A percentile compares a stretch with the other conserved stretches of the same genome.
phyloP scores from a whole-genome alignment of 1,140 invertebrate species.

The Drosophila paulistorum region DNA sequence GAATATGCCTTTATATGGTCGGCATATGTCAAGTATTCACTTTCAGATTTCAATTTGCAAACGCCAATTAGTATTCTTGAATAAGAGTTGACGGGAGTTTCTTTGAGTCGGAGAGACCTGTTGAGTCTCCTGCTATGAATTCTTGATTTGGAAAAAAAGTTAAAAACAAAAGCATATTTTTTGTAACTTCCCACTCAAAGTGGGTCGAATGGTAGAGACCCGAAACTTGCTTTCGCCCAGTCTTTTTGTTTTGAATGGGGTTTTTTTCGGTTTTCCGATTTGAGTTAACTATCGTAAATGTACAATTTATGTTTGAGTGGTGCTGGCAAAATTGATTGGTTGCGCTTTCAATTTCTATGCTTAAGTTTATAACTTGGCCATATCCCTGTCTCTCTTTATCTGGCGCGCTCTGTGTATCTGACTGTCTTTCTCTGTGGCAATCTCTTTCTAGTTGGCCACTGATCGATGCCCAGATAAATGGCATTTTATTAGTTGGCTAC shows the following conservation, averaged over 20 bases:
- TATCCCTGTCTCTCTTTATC: background rate
- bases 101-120: too few relatives aligned
- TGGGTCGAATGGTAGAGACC: too few relatives aligned
- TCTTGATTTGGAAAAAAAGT: too few relatives aligned
- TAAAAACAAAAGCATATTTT: too few relatives aligned
- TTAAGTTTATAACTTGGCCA: conserved; percentile 10
- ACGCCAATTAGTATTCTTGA: too few relatives aligned
- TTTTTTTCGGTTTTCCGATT: background rate
- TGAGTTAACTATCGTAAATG: conserved; percentile 63
- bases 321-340: conserved; percentile 61
- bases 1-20: too few relatives aligned
- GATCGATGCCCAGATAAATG: conserved; percentile 78
- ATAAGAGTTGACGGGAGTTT: too few relatives aligned
- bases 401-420: background rate
- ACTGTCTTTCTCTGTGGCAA: background rate
- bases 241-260: background rate
- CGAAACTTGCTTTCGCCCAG: background rate
- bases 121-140: too few relatives aligned
- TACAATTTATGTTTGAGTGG: conserved; percentile 64
- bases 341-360: conserved; percentile 46
- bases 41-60: too few relatives aligned
- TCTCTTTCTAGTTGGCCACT: conserved; percentile 32
- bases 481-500: conserved; percentile 71
- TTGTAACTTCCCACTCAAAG: too few relatives aligned
- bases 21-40: too few relatives aligned